Conservation (phyloP, 2,797 vertebrate genomes). For the Myotis pilosus region DNA sequence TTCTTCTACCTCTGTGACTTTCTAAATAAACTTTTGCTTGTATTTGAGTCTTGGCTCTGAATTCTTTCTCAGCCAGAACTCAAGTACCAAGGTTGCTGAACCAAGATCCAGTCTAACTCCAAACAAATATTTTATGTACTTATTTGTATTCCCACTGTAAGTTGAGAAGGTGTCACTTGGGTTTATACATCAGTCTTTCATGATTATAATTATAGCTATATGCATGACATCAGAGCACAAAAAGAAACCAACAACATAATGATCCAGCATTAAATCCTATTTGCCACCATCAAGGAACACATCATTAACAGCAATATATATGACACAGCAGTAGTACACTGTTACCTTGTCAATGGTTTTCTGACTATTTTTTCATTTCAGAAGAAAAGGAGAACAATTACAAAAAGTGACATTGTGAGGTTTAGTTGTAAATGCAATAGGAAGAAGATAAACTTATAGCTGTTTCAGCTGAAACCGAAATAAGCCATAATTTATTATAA, state of each 20-base stretch:
- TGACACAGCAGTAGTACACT: not conserved
- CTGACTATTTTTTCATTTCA: not conserved
- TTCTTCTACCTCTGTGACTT: not conserved
- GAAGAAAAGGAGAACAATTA: slow-evolving; percentile 28
- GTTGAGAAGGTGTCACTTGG: not conserved
- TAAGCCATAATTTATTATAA: not conserved
- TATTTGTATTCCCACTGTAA: not conserved
- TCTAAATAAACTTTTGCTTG: not conserved
- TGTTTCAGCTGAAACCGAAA: not conserved
- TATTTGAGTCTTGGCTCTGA: not conserved
- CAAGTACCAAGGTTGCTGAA: not conserved
- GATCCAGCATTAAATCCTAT: not conserved
- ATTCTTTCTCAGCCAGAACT: not conserved
- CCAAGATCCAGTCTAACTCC: not conserved
- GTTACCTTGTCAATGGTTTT: not conserved
- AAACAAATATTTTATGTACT: not conserved
- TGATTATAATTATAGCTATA: not conserved
- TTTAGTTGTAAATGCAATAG: not conserved
- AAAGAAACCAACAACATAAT: not conserved
- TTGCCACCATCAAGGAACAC: not conserved
- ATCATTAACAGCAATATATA: not conserved
- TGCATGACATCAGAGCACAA: not conserved
- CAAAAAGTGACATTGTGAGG: not conserved
- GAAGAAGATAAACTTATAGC: not conserved
- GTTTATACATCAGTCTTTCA: not conserved